These are phyloP conservation scores for Paratrypauchen microcephalus DNA, from an alignment of 2,797 vertebrate genomes.

Conservation along the genomic window DNA sequence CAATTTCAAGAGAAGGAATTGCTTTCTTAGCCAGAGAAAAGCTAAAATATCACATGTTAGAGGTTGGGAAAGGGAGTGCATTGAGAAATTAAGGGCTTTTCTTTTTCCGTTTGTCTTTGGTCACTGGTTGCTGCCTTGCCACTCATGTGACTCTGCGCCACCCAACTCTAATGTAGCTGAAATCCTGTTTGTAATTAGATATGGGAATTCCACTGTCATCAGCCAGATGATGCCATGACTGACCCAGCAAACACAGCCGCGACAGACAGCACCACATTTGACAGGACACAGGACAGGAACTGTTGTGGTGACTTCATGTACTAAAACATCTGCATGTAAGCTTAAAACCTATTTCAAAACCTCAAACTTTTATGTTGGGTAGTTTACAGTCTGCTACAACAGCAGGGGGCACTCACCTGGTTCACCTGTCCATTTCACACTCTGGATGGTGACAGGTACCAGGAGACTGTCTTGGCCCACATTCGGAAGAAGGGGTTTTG, in stretches of 20 bases:
- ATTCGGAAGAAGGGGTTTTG: conserved; percentile 71
- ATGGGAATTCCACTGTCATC: conserved; percentile 99
- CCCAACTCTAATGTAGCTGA: conserved; percentile 99
- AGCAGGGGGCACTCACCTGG: conserved; percentile 69
- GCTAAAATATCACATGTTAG: conserved; percentile 74
- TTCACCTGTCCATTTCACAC: conserved; percentile 70
- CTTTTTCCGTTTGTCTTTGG: conserved; percentile 71
- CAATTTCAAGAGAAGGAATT: conserved; percentile 86
- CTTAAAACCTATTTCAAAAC: conserved; percentile 7
- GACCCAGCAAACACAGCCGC: conserved; percentile 39
- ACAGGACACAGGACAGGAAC: conserved; percentile 26
- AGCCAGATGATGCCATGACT: conserved; percentile 98
- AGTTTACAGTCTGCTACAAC: conserved; percentile 26
- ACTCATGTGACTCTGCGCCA: conserved; percentile 92
- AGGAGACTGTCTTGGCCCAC: conserved; percentile 78
- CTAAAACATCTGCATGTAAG: conserved; percentile 1
- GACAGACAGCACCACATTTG: conserved; percentile 23
- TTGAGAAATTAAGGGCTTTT: conserved; percentile 48
- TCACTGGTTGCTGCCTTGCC: conserved; percentile 87
- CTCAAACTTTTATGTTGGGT: conserved; percentile 37
- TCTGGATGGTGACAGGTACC: conserved; percentile 75
- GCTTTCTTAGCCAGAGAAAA: conserved; percentile 79
- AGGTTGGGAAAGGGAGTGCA: conserved; percentile 76
- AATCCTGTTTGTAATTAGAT: conserved; percentile 99
- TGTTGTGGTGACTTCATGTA: background rate